Percentiles rank a stretch among this genome's conserved stretches.
These are phyloP conservation scores for Scortum barcoo DNA, from an alignment of 2,113 vertebrate genomes.

Conservation along the genomic window DNA sequence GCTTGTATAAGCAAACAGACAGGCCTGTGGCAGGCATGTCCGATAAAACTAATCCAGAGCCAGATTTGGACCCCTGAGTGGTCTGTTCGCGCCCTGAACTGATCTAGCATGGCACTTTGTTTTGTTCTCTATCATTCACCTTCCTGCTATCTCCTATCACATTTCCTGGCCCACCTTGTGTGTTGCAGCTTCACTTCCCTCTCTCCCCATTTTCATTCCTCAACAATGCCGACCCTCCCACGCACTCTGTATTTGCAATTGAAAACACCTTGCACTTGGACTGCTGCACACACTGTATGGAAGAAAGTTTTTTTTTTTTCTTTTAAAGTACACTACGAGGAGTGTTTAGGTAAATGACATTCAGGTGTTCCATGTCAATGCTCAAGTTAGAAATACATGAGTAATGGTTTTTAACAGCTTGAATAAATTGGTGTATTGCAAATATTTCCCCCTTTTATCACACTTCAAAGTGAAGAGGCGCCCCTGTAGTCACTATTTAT, in stretches of 20 bases:
- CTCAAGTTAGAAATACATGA: background rate
- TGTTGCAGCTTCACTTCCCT: constrained; percentile 1
- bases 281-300: background rate
- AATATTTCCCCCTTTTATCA: background rate
- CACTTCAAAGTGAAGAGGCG: background rate
- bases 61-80: background rate
- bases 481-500: background rate
- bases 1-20: too few species aligned
- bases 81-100: background rate
- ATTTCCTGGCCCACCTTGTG: background rate
- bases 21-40: too few species aligned
- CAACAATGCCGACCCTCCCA: constrained; percentile 21
- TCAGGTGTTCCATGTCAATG: background rate
- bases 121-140: background rate
- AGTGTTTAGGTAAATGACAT: background rate
- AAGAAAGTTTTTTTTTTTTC: too few species aligned
- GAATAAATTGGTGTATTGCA: background rate
- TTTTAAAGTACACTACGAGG: background rate
- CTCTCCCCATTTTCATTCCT: constrained; percentile 22
- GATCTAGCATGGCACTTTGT: background rate
- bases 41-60: background rate
- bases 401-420: background rate
- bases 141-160: background rate
- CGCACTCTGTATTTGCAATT: constrained; percentile 25
- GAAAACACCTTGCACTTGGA: constrained; percentile 28